Evolutionary conservation across 2,113 vertebrate species (phyloP), one percentile per base, ranked within the genome.

Genomic region (Trematocara nigrifrons): DNA sequence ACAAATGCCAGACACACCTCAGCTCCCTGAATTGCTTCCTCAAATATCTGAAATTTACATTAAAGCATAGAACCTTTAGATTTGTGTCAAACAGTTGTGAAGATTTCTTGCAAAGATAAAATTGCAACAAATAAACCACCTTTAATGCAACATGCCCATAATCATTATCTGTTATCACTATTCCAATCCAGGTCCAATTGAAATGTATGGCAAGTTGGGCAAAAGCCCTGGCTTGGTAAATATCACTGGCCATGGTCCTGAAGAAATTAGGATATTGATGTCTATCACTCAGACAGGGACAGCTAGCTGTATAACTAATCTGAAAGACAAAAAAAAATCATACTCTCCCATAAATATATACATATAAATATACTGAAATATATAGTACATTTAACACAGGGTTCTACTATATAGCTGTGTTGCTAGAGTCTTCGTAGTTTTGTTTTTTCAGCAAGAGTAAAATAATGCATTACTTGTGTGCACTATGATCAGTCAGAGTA

Each of bases 291-390:
- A 97, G 87, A 87, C 96, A 96, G 13, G 95, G 93, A 42, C 95
- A 96, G 74, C 94, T 96, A 2, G 96, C 90, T 15, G 89, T 91
- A 84, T 96, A 96, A 88, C 96, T 96, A 47, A 97, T 89, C 96
- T 97, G 74, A 91, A 49, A 80, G 11, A 54, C 22, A 80, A 47
- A 54, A 79, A 42, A 64, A 66, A 40, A 12, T 5, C 13, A 29
- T 47, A 74, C 51, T 80, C 20, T 4, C 2, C 20, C 9, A 78
- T 42, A 52, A 38, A 29, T 5, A 40, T 66, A 40, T 66, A 5
- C 10, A 66, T 38, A 66, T 40, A 66, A 38, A 66, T 40, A 40
- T 40, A 8, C 35, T 66, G 61, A 66, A 66, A 66, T 66, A 40
- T 40, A 40, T 64, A n/a, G 10, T 40, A 40, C n/a, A 20, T 40